These are phyloP conservation scores for Chrysolophus pictus DNA, from an alignment of 2,797 vertebrate species.

Conservation along the genomic window DNA sequence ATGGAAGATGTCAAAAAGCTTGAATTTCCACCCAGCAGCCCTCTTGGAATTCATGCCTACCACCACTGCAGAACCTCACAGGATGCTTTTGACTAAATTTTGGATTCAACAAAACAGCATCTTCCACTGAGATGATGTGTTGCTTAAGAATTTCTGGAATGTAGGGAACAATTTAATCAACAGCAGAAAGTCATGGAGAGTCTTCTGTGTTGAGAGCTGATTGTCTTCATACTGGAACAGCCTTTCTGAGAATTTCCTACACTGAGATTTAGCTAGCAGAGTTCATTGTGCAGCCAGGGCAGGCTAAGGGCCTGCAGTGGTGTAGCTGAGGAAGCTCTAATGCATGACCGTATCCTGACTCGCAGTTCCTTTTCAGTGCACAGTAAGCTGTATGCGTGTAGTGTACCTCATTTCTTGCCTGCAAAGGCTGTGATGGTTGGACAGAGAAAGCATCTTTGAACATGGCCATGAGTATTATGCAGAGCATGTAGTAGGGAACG, in stretches of 20 bases:
- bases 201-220: not conserved
- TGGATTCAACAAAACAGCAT: not conserved
- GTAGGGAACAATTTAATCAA: not conserved
- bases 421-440: not conserved
- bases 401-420: not conserved
- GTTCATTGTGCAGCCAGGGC: not conserved
- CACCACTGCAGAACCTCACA: not conserved
- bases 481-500: not conserved
- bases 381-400: not conserved
- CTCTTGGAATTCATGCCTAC: not conserved
- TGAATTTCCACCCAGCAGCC: not conserved
- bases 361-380: not conserved
- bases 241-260: not conserved
- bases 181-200: not conserved
- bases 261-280: not conserved
- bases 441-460: not conserved
- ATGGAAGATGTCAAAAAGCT: not conserved
- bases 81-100: not conserved
- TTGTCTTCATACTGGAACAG: not conserved
- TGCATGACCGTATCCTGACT: not conserved
- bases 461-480: not conserved
- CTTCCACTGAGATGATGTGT: not conserved
- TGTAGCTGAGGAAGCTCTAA: not conserved
- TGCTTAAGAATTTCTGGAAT: not conserved
- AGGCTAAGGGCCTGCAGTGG: not conserved